Evolutionary conservation across 2,113 vertebrate genomes (phyloP), one percentile per base, ranked within the genome.

Genomic region (Egretta garzetta): DNA sequence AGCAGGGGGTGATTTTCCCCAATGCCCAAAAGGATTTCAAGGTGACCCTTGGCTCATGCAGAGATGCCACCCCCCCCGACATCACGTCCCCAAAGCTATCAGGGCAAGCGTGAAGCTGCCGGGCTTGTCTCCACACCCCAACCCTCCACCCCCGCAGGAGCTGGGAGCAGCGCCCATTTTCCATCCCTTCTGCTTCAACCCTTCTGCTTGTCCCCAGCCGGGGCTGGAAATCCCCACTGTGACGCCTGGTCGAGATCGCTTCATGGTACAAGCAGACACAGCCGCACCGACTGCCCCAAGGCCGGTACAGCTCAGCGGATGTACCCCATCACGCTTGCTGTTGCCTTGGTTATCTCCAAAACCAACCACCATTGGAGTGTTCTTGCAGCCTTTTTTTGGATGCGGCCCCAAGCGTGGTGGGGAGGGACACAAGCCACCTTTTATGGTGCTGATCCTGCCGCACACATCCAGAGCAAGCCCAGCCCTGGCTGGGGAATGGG

Each of bases 241-340:
- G 28, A 33, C 3, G n/a, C 26, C 37, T 11, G 24, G 24, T 0
- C 81, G 49, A 10, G n/a, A n/a, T n/a, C n/a, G n/a, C n/a, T n/a
- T n/a, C n/a, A n/a, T n/a, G n/a, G n/a, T n/a, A n/a, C n/a, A n/a
- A n/a, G n/a, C n/a, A n/a, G n/a, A n/a, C n/a, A n/a, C n/a, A n/a
- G n/a, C n/a, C n/a, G 1, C 30, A 11, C 21, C 1, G 4, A 21
- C 35, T 17, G 30, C 41, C 39, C 67, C 23, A 14, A 13, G 21
- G 35, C 23, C 3, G 1, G 52, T 2, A 4, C 12, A 22, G 60
- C n/a, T 67, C 6, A 0, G 27, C 0, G 4, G 53, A 8, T 15
- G 41, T 5, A 15, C 28, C 27, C 49, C 75, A 52, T 20, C 32
- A 4, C 0, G 0, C 9, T 2, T 64, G 11, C 64, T 8, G 14